Evolutionary conservation across 2,113 vertebrate genomes (phyloP).

Genomic region (Craseonycteris thonglongyai): DNA sequence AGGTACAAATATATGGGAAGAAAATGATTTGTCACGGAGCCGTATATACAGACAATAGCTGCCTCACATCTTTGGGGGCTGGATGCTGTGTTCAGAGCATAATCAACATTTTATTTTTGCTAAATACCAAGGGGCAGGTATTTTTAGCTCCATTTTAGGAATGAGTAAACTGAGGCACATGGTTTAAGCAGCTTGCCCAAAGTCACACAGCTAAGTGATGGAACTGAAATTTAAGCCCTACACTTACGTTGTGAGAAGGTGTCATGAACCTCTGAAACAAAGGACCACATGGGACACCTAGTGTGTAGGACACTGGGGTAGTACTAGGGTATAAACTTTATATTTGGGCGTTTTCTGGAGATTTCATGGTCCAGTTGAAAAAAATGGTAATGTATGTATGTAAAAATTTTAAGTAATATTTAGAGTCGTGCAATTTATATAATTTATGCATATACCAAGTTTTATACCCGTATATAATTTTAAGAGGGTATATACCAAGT

Average conservation of each 20-base stretch:
- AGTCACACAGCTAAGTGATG: not conserved
- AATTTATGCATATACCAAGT: not conserved
- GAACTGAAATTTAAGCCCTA: not conserved
- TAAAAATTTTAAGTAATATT: not conserved
- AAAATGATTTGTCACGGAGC: not conserved
- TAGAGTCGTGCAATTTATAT: not conserved
- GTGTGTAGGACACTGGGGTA: not conserved
- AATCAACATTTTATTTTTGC: not conserved
- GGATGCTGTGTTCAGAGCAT: not conserved
- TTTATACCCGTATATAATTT: not conserved
- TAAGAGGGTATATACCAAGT: not conserved
- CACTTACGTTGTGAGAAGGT: not conserved
- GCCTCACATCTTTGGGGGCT: not conserved
- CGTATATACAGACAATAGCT: not conserved
- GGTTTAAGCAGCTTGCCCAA: not conserved
- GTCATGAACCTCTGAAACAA: slow-evolving; percentile 1
- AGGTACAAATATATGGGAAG: not conserved
- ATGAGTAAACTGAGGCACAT: not conserved
- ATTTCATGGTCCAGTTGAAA: not conserved
- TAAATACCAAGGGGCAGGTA: not conserved
- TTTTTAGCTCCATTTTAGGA: not conserved
- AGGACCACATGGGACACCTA: not conserved
- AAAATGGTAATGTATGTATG: not conserved
- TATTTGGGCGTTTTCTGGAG: not conserved
- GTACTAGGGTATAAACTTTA: not conserved